Evolutionary conservation across 2,113 vertebrate genomes (phyloP), one percentile per base, ranked within the genome.

Genomic region (Probosciger aterrimus): DNA sequence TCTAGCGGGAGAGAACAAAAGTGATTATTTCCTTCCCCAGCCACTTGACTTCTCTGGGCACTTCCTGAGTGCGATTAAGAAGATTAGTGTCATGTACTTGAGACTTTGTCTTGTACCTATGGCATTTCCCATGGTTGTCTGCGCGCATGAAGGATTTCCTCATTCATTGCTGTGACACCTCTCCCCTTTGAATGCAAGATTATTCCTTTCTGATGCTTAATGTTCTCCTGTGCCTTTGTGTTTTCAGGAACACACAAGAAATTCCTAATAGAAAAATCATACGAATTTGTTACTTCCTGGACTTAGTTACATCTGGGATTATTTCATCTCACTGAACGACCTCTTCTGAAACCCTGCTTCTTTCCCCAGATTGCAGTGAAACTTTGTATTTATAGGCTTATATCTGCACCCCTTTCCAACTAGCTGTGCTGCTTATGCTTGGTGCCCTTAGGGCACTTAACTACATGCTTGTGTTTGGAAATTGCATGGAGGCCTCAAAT

Each of bases 61-160:
- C 46, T 89, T 84, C 69, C 75, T 18, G 50, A 92, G 55, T 4
- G 7, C 0, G 6, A 94, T 92, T 97, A 94, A 94, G 79, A 41
- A 88, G 90, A 93, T 96, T 93, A 96, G 41, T 77, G 80, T 92
- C 55, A 49, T 6, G 59, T 63, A 80, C 73, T 86, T 71, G 63
- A 92, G 79, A 65, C 28, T 93, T 93, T 86, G 70, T 59, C 84
- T 86, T 76, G 33, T 92, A 91, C 82, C 75, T 83, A 23, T 31
- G 50, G 78, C 46, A 59, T 65, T 84, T 90, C 74, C 33, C n/a
- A 30, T 90, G 87, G 74, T 73, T 67, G 44, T 73, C 68, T 76
- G 55, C 0, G 3, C 0, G 4, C 0, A 0, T 79, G 81, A 91
- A 82, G 44, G 81, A 64, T 87, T 89, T 92, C 69, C 39, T 86